A percentile compares a stretch with the other conserved stretches of the same genome.
These are phyloP conservation scores for Patiria miniata DNA, from an alignment of 35 echinoderm and acorn worm genomes.

Conservation along the genomic window DNA sequence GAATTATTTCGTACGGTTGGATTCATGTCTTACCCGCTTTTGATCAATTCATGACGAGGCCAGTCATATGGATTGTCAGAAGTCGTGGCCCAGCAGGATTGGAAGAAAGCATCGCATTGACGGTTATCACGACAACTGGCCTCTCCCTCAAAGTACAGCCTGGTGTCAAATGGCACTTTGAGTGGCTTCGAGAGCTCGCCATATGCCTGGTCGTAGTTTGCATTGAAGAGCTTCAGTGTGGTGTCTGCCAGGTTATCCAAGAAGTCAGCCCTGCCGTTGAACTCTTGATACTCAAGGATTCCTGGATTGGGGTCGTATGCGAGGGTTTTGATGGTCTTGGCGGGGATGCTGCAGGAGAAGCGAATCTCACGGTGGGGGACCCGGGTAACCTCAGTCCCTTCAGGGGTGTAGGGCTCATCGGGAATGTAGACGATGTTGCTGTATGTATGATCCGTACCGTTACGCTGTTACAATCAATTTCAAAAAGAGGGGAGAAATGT, in stretches of 20 bases:
- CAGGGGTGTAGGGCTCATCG: neutral
- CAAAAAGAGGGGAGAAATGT: no score
- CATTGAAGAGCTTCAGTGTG: neutral
- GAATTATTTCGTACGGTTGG: no score
- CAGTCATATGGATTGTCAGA: neutral
- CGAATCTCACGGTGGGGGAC: neutral
- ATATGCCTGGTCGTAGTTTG: neutral
- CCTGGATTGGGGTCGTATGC: neutral
- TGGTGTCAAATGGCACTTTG: neutral
- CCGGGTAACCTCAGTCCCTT: neutral
- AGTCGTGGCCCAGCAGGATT: slow-evolving; percentile 4
- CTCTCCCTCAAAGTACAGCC: neutral
- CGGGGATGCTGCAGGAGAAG: neutral
- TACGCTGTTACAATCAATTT: neutral
- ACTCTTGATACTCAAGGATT: neutral
- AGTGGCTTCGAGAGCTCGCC: neutral
- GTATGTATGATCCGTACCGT: neutral
- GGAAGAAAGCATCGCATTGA: neutral
- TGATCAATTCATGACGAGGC: neutral
- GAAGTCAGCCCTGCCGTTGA: neutral
- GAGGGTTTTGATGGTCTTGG: neutral
- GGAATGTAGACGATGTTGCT: slow-evolving; percentile 14
- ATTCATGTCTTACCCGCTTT: neutral
- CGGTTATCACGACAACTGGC: neutral
- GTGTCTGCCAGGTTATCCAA: neutral